Conservation (phyloP, 1,140 invertebrate species). For the Drosophila carrolli region DNA sequence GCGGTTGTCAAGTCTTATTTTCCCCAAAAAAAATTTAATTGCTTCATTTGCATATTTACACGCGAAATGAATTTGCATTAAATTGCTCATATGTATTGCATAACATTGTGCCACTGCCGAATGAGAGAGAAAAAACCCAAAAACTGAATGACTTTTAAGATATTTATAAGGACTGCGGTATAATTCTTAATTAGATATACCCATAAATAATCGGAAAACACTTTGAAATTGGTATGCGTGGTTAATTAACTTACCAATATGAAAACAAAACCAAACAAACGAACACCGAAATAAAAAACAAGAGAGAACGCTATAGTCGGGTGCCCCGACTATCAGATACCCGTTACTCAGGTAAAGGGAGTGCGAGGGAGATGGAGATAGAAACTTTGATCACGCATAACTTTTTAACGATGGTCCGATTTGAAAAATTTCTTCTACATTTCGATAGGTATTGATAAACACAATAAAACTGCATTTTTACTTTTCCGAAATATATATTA, state of each 20-base stretch:
- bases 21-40: slow-evolving; percentile 34
- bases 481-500: too few species aligned
- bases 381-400: too few species aligned
- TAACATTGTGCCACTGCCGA: slow-evolving; percentile 25
- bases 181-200: slow-evolving; percentile 42
- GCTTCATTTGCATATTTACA: slow-evolving; percentile 60
- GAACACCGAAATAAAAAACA: neutral
- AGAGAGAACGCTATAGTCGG: too few species aligned
- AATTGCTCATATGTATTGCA: slow-evolving; percentile 47
- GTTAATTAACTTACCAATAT: slow-evolving; percentile 27
- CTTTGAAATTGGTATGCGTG: slow-evolving; percentile 25
- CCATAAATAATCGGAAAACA: slow-evolving; percentile 52
- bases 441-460: too few species aligned
- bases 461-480: too few species aligned
- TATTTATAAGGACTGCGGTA: slow-evolving; percentile 13
- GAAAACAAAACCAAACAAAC: slow-evolving; percentile 15
- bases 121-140: slow-evolving; percentile 2
- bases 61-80: slow-evolving; percentile 47
- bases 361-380: too few species aligned
- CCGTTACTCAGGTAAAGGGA: too few species aligned
- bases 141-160: slow-evolving; percentile 37
- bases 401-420: too few species aligned
- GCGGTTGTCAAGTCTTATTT: slow-evolving; percentile 36
- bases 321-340: too few species aligned
- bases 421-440: too few species aligned